phyloP scores from a whole-genome alignment of 2,888 invertebrate species.

The Globia sparganii region DNA sequence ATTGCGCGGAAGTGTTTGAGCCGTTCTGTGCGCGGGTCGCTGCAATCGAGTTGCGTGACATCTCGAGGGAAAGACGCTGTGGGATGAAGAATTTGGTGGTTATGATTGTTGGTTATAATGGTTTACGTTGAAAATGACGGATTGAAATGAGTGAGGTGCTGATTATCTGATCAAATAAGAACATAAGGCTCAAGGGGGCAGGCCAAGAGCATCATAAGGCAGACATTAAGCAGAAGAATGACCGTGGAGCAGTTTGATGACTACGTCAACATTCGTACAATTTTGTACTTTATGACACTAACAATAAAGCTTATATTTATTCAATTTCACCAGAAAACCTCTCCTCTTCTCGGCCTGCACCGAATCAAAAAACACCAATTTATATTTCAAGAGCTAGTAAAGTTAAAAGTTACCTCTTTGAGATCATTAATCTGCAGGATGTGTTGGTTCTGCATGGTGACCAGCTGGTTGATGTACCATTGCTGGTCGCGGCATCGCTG shows the following conservation, averaged over 20 bases:
- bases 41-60: slow-evolving; percentile 92
- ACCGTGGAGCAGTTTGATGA: neutral
- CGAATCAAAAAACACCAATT: neutral
- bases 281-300: neutral
- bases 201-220: neutral
- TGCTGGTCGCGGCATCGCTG: slow-evolving; percentile 98
- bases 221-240: neutral
- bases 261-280: neutral
- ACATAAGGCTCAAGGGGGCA: neutral
- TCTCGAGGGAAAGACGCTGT: slow-evolving; percentile 92
- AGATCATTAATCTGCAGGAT: slow-evolving; percentile 95
- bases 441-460: slow-evolving; percentile 95
- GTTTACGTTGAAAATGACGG: too few species aligned
- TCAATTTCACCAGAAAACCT: neutral
- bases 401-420: slow-evolving; percentile 92
- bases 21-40: slow-evolving; percentile 82
- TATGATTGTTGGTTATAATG: neutral
- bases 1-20: slow-evolving; percentile 63
- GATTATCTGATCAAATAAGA: neutral
- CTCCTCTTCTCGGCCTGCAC: neutral
- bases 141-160: neutral
- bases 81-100: slow-evolving; percentile 27
- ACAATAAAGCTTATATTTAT: neutral
- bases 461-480: slow-evolving; percentile 96
- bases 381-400: neutral